Conservation (phyloP, 2,113 vertebrate genomes). For the Oreotragus oreotragus region DNA sequence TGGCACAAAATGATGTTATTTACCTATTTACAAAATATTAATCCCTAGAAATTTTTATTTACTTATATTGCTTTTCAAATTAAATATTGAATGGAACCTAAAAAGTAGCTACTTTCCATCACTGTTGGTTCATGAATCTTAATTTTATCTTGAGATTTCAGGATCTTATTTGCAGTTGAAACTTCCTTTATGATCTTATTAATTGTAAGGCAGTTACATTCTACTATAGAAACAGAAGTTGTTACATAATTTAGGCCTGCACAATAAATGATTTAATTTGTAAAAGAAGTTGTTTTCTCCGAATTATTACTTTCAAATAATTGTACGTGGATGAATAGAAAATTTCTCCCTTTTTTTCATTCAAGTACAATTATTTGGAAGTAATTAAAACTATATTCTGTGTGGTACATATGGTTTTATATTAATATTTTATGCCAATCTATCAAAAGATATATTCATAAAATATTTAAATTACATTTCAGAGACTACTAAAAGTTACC, state of each 20-base stretch:
- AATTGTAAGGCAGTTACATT: background rate
- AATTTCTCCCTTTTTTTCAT: slow-evolving; percentile 13
- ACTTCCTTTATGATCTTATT: slow-evolving; percentile 4
- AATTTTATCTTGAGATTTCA: background rate
- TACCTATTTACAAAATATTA: background rate
- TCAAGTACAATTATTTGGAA: slow-evolving; percentile 11
- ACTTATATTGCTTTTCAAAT: slow-evolving; percentile 25
- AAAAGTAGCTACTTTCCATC: background rate
- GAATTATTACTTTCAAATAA: background rate
- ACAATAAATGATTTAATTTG: background rate
- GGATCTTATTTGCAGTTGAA: background rate
- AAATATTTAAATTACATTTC: background rate
- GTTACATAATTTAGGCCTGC: background rate
- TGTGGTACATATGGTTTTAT: background rate
- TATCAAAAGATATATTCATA: background rate
- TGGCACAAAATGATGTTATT: background rate
- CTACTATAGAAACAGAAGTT: slow-evolving; percentile 10
- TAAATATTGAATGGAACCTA: background rate
- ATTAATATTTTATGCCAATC: background rate
- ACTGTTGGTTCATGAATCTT: background rate
- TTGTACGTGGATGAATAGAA: background rate
- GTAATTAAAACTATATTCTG: background rate
- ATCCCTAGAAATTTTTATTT: background rate
- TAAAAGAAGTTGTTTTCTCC: background rate
- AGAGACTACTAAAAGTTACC: background rate